Percentiles rank a stretch among this genome's conserved stretches.
Evolutionary conservation across 2,888 invertebrate species (phyloP).

Genomic region (Caenorhabditis japonica): DNA sequence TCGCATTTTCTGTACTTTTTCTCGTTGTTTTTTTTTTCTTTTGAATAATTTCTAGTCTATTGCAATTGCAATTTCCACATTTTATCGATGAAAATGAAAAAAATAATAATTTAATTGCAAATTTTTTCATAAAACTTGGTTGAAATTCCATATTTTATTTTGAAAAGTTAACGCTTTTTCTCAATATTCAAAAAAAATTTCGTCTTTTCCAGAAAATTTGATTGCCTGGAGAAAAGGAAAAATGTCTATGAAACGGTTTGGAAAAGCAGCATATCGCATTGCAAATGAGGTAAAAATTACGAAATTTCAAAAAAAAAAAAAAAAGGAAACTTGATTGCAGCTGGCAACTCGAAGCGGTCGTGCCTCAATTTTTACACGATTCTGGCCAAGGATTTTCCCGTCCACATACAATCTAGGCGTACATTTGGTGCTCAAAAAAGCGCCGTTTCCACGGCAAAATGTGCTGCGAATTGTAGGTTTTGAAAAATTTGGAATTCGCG

Average conservation of each 20-base stretch:
- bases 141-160: too few species aligned
- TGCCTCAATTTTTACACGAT: conserved; percentile 11
- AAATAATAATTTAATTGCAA: too few species aligned
- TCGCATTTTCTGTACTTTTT: too few species aligned
- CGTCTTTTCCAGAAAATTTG: too few species aligned
- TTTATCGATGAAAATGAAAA: background rate
- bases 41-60: background rate
- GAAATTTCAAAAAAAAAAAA: background rate
- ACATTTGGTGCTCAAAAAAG: conserved; percentile 22
- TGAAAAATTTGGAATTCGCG: background rate
- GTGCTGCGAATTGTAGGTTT: conserved; percentile 21
- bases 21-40: too few species aligned
- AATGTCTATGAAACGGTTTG: conserved; percentile 60
- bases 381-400: conserved; percentile 46
- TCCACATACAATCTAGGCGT: conserved; percentile 37
- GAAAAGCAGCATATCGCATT: conserved; percentile 53
- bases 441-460: conserved; percentile 18
- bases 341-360: conserved; percentile 14
- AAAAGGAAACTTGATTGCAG: conserved; percentile 17
- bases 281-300: conserved; percentile 47
- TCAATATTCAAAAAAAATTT: too few species aligned
- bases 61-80: background rate
- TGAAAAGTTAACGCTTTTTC: too few species aligned
- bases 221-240: background rate
- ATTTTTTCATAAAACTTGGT: too few species aligned